Evolutionary conservation across 2,797 vertebrate genomes (phyloP), one percentile per base, ranked within the genome.

Genomic region (Loris lydekkerianus): DNA sequence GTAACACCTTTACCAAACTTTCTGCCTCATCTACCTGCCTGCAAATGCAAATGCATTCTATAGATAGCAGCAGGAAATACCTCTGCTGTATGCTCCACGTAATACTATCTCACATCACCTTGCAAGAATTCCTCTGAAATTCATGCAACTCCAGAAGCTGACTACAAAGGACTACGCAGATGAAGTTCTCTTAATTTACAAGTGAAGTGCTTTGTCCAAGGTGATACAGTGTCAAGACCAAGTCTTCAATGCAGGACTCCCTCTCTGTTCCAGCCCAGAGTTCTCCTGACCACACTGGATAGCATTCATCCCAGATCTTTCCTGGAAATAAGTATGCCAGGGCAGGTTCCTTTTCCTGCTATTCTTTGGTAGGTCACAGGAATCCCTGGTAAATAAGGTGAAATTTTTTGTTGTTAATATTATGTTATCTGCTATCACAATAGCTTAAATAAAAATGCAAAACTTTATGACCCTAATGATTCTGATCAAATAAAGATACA

Each of bases 51-150:
- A 46, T 23, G 34, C 63, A 53, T 27, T 37, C 53, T 70, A 67
- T 31, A 72, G 61, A 92, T 21, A 49, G 67, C 5, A 53, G 40
- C 49, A 85, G 17, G 34, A 89, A 78, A 17, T 46, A 37, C 10
- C 11, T 23, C 23, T 25, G 21, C 40, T 10, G 21, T 58, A 23
- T 20, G 11, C n/a, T 69, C 69, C 61, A 7, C 1, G 21, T 53
- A 37, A 40, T 14, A 40, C 25, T 60, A 56, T 11, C 13, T 56
- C 31, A 63, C 34, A 63, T 67, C 43, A 53, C 60, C n/a, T 58
- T 92, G 9, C 10, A 80, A 92, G 31, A 95, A 82, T 56, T 56
- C 34, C 69, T 73, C 67, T 7, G 5, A 95, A 87, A 58, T 81
- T 37, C 58, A 73, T 8, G 46, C 63, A 29, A 20, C 11, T 46